A percentile compares a stretch with the other conserved stretches of the same genome.
Evolutionary conservation across 1,140 invertebrate species (phyloP).

Genomic region (Caerostris darwini): DNA sequence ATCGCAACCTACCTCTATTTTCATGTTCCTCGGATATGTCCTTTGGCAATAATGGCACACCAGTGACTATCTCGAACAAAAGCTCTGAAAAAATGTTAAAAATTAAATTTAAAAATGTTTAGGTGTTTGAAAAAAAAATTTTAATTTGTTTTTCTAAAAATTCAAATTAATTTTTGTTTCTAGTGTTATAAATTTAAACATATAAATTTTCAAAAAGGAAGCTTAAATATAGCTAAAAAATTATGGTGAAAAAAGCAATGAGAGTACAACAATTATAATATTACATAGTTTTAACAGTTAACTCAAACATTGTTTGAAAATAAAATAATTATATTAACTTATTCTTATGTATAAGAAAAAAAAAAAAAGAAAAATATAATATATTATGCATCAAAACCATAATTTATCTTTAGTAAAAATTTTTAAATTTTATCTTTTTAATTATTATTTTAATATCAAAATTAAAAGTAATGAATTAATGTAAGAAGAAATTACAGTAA

Average conservation of each 20-base stretch:
- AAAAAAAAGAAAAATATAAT: not conserved
- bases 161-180: not conserved
- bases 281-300: not conserved
- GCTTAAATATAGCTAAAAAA: not conserved
- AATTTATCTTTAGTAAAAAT: not conserved
- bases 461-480: not conserved
- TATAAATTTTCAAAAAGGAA: not conserved
- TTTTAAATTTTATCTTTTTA: not conserved
- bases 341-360: no score
- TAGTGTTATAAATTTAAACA: not conserved
- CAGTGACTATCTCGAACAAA: slow-evolving; percentile 72
- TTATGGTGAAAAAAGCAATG: not conserved
- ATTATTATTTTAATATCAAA: not conserved
- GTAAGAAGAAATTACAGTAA: not conserved
- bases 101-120: not conserved
- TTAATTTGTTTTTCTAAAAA: not conserved
- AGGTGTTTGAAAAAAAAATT: not conserved
- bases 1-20: slow-evolving; percentile 25
- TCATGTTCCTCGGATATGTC: slow-evolving; percentile 12
- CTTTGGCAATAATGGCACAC: slow-evolving; percentile 64
- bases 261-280: not conserved
- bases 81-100: slow-evolving; percentile 50
- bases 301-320: not conserved
- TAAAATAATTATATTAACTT: no score
- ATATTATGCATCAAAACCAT: not conserved